Percentiles rank a stretch among this genome's conserved stretches.
Evolutionary conservation across 2,888 invertebrate genomes (phyloP).

Genomic region (Clitarchus hookeri): DNA sequence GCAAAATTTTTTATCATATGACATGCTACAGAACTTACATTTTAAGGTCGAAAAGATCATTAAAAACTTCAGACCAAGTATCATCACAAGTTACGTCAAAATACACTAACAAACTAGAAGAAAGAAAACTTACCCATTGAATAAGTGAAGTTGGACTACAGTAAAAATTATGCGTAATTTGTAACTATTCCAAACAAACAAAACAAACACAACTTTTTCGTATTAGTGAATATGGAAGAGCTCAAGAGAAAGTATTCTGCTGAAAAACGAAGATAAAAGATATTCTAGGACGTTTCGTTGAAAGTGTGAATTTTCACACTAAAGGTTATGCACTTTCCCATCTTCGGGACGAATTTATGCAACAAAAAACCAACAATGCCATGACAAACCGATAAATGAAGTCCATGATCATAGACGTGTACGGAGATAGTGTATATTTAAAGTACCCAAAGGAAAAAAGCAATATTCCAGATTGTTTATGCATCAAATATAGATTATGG

Average conservation of each 20-base stretch:
- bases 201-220: not conserved
- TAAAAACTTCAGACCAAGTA: not conserved
- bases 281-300: not conserved
- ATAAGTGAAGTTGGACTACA: not conserved
- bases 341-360: not conserved
- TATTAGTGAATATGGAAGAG: not conserved
- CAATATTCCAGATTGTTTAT: not conserved
- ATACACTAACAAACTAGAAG: not conserved
- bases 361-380: not conserved
- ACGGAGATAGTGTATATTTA: not conserved
- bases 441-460: not conserved
- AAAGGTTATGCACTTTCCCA: not conserved
- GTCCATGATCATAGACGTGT: not conserved
- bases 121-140: not conserved
- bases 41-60: not conserved
- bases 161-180: not conserved
- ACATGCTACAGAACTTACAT: not conserved
- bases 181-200: not conserved
- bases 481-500: not conserved
- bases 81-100: not conserved
- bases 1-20: not conserved
- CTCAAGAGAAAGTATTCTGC: not conserved
- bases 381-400: not conserved
- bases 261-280: too few species aligned
- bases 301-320: not conserved